Percentiles rank a stretch among this genome's conserved stretches.
Conservation (phyloP, 2,797 vertebrate genomes). For the Dryobates pubescens region DNA sequence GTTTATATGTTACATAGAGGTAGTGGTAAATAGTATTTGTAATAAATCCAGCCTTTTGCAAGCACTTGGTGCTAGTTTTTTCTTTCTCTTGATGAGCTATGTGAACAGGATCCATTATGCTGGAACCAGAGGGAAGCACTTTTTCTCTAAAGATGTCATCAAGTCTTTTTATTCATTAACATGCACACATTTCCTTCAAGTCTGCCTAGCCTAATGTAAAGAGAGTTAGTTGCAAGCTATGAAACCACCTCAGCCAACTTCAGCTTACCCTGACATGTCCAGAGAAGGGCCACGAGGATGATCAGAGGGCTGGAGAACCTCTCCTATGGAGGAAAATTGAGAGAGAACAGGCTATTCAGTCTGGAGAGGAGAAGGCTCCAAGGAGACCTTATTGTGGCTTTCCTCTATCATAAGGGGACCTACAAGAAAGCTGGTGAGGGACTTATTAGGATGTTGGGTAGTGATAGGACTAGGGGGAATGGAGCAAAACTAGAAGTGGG, state of each 20-base stretch:
- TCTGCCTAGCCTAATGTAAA: conserved; percentile 7
- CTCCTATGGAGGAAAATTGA: too few relatives aligned
- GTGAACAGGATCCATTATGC: background rate
- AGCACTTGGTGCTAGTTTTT: background rate
- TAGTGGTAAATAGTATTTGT: background rate
- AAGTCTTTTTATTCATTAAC: background rate
- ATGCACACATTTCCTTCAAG: background rate
- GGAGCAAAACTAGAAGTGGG: too few relatives aligned
- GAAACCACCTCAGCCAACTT: conserved; percentile 17
- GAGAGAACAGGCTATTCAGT: too few relatives aligned
- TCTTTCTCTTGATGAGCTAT: background rate
- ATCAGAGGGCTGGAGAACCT: too few relatives aligned
- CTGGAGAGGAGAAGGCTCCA: too few relatives aligned
- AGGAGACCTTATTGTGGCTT: too few relatives aligned
- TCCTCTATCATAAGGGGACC: too few relatives aligned
- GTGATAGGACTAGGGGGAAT: too few relatives aligned
- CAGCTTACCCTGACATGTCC: too few relatives aligned
- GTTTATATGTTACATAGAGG: background rate
- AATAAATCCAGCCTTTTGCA: background rate
- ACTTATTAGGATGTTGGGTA: too few relatives aligned
- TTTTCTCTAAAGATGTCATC: background rate
- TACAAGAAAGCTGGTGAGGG: too few relatives aligned
- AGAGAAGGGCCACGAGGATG: too few relatives aligned
- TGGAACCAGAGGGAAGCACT: background rate
- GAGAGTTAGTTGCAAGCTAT: conserved; percentile 13